Percentiles rank a stretch among this genome's conserved stretches.
Evolutionary conservation across 2,888 invertebrate species (phyloP).

Genomic region (Malthinus flaveolus): DNA sequence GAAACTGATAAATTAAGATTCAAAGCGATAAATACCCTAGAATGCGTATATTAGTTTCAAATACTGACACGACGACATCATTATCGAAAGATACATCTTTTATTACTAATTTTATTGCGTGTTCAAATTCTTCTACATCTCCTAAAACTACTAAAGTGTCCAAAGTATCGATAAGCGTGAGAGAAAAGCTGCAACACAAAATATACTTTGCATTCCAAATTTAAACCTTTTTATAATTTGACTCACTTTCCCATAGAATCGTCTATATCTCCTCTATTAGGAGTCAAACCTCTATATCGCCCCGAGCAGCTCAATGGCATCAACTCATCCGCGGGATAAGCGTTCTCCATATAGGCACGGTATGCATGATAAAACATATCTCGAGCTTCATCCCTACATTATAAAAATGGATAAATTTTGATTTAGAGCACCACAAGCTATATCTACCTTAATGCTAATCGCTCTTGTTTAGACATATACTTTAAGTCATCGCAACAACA

Average conservation of each 20-base stretch:
- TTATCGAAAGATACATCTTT: conserved; percentile 88
- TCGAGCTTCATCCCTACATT: conserved; percentile 80
- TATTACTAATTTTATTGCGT: conserved; percentile 83
- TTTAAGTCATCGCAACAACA: conserved; percentile 37
- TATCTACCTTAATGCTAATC: conserved; percentile 66
- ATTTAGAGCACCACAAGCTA: background rate
- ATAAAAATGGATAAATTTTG: conserved; percentile 8
- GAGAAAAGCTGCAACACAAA: conserved; percentile 80
- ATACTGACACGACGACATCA: conserved; percentile 95
- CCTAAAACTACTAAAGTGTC: conserved; percentile 92
- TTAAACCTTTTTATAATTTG: background rate
- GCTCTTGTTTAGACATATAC: conserved; percentile 67
- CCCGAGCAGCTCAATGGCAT: conserved; percentile 97
- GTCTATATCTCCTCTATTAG: conserved; percentile 94
- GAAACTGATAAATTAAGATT: too few species aligned
- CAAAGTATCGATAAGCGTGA: conserved; percentile 92
- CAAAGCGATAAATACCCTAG: conserved; percentile 71
- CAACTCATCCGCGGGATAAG: conserved; percentile 97
- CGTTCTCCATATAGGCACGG: conserved; percentile 94
- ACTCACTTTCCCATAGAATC: conserved; percentile 96
- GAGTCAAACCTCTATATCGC: conserved; percentile 85
- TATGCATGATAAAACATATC: conserved; percentile 98
- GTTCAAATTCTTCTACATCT: conserved; percentile 92
- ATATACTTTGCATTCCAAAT: too few species aligned
- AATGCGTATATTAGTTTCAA: conserved; percentile 97